phyloP scores from a whole-genome alignment of 2,113 vertebrate species.

The Zapus hudsonius region DNA sequence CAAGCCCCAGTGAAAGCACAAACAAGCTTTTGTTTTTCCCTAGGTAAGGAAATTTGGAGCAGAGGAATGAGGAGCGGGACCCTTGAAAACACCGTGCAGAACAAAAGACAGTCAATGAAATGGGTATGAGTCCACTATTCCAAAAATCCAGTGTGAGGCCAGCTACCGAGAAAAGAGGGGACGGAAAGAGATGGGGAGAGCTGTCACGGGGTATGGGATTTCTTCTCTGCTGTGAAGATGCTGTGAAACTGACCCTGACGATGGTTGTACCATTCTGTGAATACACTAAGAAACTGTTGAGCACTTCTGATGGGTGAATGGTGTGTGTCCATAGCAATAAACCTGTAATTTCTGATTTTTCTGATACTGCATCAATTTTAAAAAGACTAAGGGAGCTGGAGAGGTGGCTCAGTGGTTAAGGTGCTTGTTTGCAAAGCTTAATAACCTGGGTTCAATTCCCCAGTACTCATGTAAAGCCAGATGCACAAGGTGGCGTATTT shows the following conservation, averaged over 20 bases:
- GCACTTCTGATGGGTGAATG: background rate
- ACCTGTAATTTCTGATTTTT: background rate
- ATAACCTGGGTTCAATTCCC: too few species aligned
- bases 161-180: background rate
- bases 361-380: background rate
- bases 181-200: too few species aligned
- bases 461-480: too few species aligned
- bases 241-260: background rate
- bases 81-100: background rate
- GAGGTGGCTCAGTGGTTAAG: too few species aligned
- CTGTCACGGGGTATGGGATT: background rate
- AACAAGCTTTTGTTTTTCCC: background rate
- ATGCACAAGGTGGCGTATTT: too few species aligned
- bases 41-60: background rate
- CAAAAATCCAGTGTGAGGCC: background rate
- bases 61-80: background rate
- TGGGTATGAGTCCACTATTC: rapidly evolving
- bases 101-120: background rate
- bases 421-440: too few species aligned
- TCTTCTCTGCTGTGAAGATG: background rate
- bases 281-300: background rate
- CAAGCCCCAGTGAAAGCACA: background rate
- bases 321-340: background rate
- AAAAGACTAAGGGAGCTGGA: too few species aligned
- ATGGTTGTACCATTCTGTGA: background rate